Evolutionary conservation across 1,140 invertebrate genomes (phyloP), one percentile per base, ranked within the genome.

Genomic region (Rhagoletis pomonella): DNA sequence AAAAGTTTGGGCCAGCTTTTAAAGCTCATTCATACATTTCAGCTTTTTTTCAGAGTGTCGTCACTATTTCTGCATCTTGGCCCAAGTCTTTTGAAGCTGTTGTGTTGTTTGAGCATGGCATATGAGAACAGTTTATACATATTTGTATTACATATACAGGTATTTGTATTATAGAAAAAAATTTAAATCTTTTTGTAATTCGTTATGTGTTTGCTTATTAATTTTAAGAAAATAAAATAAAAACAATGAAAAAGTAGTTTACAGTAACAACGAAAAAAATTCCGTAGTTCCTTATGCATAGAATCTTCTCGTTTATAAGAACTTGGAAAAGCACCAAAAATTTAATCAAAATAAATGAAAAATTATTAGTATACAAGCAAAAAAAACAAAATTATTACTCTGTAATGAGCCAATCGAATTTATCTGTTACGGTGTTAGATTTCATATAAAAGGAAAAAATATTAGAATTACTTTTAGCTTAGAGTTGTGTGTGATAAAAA

Each of bases 401-500:
- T 44, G 14, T 73, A 73, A 47, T 44, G 42, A 12, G 42, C 39
- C 67, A 17, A 73, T 73, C 67, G 67, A 73, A 73, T 73, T 73
- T 73, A 73, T 73, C 67, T 73, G 67, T 73, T 47, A 73, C 67
- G 44, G 42, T 73, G 67, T 73, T 73, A 73, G 67, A 73, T 47
- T 73, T 39, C 4, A 73, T 47, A 73, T 3, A 69, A 44, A 47
- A 73, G 44, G 39, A 67, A 67, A 7, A 7, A 55, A 55, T 55
- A 55, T 55, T 55, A 55, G 1, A 55, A 17, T 14, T 62, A 62
- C 17, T 17, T 62, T 47, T 44, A 47, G 42, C 50, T 6, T 17
- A 73, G 4, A 62, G 10, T 73, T 73, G 42, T 73, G 67, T 73
- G 39, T 73, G 67, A 73, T 73, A 47, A 44, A 42, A 55, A 55